Base-by-base conservation (phyloP, 2,797 vertebrate species). In the Sebastes umbrosus region DNA sequence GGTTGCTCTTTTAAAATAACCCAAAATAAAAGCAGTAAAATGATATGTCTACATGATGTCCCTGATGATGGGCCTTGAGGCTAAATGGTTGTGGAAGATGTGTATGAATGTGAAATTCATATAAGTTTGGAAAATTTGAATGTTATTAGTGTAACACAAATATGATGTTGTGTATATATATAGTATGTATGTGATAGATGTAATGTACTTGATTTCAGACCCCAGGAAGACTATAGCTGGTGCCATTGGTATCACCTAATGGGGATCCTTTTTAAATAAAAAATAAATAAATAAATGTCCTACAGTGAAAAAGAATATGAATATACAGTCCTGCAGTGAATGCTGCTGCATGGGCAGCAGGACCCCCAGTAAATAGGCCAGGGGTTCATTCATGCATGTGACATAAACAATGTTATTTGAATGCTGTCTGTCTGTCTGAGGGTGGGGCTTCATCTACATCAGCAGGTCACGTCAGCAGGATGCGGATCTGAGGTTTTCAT, bases 371-470 rank as follows among this genome's bases (percentile, higher is more conserved):
- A 84, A 86, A 80, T 54, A 80, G 77, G 87, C 74, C 76, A 81
- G 74, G 75, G 58, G 67, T 81, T 87, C 85, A 86, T 69, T 77
- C 76, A 87, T 69, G 82, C 82, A 70, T 84, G 87, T 62, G 74
- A 8, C 70, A 85, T 32, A 69, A 84, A 87, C 83, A 70, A 9
- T 25, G 80, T 14, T 22, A 65, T 78, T 75, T 79, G 69, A 78
- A 77, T 52, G 69, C 39, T 22, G 77, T 52, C 57, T 46, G 87
- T 64, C 39, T 25, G 77, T 58, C 63, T 54, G 87, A 82, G 86
- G 93, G 94, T 66, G 93, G 87, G 93, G 88, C 88, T 86, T 89
- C 82, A 14, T 24, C 82, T 70, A 69, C 93, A 88, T 89, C 85
- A 86, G 78, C 78, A 77, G 73, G 75, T 75, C 68, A 43, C 71